Base-by-base conservation (phyloP, 2,797 vertebrate genomes). In the Myotis planiceps region DNA sequence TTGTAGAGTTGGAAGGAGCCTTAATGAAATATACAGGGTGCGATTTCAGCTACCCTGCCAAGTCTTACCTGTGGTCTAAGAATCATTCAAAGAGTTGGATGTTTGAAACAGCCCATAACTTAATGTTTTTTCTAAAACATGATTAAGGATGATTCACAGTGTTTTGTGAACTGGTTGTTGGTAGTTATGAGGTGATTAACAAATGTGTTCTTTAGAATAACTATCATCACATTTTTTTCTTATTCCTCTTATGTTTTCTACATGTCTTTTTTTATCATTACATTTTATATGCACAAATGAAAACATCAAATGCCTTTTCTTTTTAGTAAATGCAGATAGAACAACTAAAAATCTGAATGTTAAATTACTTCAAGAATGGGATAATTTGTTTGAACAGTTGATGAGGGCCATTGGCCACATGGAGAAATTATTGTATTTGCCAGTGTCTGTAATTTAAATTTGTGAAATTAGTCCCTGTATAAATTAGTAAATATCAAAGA, bases 21-120 rank as follows among this genome's bases (percentile, higher is more conserved):
- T 89, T 92, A 51, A 39, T 96, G 94, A 97, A 98, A 95, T 32
- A 86, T 76, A 94, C 84, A 96, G 93, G 97, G 97, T 94, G 96
- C 86, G 63, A 95, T 93, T 96, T 96, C 86, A 91, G 58, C 89
- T 96, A 29, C 63, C 23, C 66, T 95, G 94, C 88, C 85, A 98
- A 96, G 65, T 88, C 91, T 92, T 95, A 78, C 37, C 10, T 21
- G 27, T 78, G 32, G 88, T 84, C 74, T 78, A 96, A 94, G 89
- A 96, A 97, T 76, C 88, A 93, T 37, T 78, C 47, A 92, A 94
- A 96, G 49, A 27, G 29, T 12, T 85, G 29, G 71, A 66, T n/a
- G 4, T 90, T 90, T 65, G 47, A 90, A 93, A 84, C 0, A 87
- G 34, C 18, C 23, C 16, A 15, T 49, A 93, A 23, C 13, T 39